Evolutionary conservation across 2,113 vertebrate species (phyloP).

Genomic region (Gavia stellata): DNA sequence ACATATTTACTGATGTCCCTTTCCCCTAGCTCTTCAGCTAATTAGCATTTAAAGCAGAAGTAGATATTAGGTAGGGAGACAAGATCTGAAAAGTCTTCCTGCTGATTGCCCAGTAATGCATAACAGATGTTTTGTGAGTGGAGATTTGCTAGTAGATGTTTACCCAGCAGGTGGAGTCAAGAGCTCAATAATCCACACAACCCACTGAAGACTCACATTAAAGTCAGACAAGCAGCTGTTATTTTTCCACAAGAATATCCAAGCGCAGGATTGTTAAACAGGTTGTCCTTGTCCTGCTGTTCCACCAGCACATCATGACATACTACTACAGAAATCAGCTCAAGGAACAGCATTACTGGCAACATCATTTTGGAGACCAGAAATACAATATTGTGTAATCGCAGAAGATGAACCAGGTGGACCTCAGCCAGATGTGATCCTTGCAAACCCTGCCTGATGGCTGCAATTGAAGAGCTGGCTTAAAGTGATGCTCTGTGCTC

Average conservation of each 20-base stretch:
- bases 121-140: neutral
- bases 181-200: conserved; percentile 9
- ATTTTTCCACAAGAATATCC: neutral
- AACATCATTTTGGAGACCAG: conserved; percentile 3
- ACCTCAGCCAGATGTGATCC: neutral
- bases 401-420: neutral
- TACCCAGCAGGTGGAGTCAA: conserved; percentile 62
- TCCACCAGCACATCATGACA: neutral
- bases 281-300: neutral
- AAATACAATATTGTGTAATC: neutral
- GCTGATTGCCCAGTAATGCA: neutral
- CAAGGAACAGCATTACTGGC: neutral
- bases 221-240: neutral
- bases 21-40: neutral
- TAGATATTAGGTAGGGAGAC: neutral
- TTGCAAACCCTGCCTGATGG: neutral
- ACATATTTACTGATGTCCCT: neutral
- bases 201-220: neutral
- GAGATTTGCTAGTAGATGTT: neutral
- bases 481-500: neutral
- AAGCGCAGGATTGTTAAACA: neutral
- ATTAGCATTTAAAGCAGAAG: neutral
- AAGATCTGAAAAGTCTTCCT: neutral
- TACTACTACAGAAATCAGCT: neutral
- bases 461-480: neutral